Base-by-base conservation (phyloP, 2,888 invertebrate genomes). In the Eilema depressum region DNA sequence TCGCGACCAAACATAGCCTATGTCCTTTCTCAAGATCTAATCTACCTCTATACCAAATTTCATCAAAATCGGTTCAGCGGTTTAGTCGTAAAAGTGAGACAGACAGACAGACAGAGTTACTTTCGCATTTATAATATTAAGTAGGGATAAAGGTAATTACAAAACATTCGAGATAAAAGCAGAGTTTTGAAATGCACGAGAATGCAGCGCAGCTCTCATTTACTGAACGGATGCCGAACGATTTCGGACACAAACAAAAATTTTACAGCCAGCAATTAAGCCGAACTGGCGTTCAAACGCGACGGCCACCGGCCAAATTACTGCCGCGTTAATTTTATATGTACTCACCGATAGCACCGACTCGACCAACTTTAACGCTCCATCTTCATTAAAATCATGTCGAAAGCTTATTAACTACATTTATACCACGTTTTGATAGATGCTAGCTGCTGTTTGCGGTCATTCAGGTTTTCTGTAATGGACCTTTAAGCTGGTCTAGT, bases 191-290 rank as follows among this genome's bases (percentile, higher is more conserved):
- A 80, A 76, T 69, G 76, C 77, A 75, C 66, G 77, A 73, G 78
- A 88, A 81, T 85, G 86, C 86, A 85, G 17, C 17, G 26, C 53
- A 53, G 81, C 77, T 74, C 85, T 86, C 86, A 84, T 88, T 88
- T 85, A 77, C 81, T 74, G 69, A 75, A 71, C 86, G 85, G 86
- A 89, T 84, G 85, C 79, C 74, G 80, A 83, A 78, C 81, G 83
- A 83, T 88, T 89, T 87, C 79, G 84, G 86, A 85, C 83, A 86
- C 83, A 89, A 90, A 89, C 88, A 90, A 85, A 86, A 86, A 82
- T 88, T 90, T 91, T 86, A 91, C 85, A 84, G 75, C 79, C 82
- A 79, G 86, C 85, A 89, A 91, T 91, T 90, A 91, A 87, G 85
- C 74, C 77, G 74, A 63, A 69, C 69, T 70, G 71, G 77, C 79